Percentiles rank a stretch among this genome's conserved stretches.
phyloP scores from a whole-genome alignment of 35 echinoderm and acorn worm genomes.

The Nesometra sesokonis region DNA sequence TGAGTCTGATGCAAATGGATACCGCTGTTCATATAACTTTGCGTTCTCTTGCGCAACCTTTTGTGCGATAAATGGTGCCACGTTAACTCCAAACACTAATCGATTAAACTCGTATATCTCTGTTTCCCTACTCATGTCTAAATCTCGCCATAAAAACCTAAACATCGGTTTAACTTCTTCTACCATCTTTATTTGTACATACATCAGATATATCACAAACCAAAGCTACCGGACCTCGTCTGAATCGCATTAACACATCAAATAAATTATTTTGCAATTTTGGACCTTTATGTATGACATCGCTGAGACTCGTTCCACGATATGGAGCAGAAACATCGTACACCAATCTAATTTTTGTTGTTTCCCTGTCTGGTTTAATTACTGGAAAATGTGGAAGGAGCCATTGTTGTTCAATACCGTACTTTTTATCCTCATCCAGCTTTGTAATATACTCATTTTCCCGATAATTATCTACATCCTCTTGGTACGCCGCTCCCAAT shows the following conservation, averaged over 20 bases:
- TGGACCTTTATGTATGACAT: conserved; percentile 8
- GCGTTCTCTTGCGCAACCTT: conserved; percentile 12
- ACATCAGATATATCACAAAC: conserved; percentile 26
- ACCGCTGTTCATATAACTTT: not conserved
- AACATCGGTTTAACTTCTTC: too few relatives aligned
- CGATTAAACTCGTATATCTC: conserved; percentile 17
- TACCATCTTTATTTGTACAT: conserved; percentile 1
- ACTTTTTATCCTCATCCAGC: not conserved
- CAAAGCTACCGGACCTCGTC: conserved; percentile 20
- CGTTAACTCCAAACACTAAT: conserved; percentile 18
- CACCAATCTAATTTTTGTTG: not conserved
- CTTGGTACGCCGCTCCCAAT: too few relatives aligned
- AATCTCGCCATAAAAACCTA: conserved; percentile 4
- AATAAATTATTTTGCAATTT: conserved; percentile 17
- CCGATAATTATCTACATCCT: too few relatives aligned
- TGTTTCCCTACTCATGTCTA: not conserved
- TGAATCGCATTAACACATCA: not conserved
- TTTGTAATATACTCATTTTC: too few relatives aligned
- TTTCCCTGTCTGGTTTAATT: not conserved
- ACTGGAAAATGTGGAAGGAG: conserved; percentile 14
- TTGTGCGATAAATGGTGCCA: conserved; percentile 6
- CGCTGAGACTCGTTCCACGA: not conserved
- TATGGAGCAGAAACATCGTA: conserved; percentile 8
- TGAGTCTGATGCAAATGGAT: conserved; percentile 8
- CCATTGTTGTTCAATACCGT: not conserved